Conservation (phyloP, 1,140 invertebrate genomes). For the Panagrolaimus sp. region DNA sequence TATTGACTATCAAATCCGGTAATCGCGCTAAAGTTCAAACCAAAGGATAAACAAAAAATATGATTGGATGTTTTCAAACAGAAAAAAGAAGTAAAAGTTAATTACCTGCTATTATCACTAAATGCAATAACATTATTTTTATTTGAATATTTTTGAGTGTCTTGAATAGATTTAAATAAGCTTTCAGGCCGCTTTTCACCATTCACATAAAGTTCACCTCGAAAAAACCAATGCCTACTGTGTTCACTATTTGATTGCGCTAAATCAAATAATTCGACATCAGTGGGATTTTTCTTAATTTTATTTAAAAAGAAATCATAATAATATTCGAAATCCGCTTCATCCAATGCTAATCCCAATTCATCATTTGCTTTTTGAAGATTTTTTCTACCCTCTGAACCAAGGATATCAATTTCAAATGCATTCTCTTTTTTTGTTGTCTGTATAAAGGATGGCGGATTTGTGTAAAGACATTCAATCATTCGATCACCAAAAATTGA, state of each 20-base stretch:
- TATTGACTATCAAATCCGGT: slow-evolving; percentile 70
- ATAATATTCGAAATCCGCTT: slow-evolving; percentile 62
- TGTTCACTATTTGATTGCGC: slow-evolving; percentile 82
- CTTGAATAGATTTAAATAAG: slow-evolving; percentile 83
- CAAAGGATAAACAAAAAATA: slow-evolving; percentile 55
- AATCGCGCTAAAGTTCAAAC: slow-evolving; percentile 69
- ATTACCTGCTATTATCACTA: slow-evolving; percentile 84
- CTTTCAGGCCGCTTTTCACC: slow-evolving; percentile 72
- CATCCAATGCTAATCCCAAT: slow-evolving; percentile 60
- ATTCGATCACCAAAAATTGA: slow-evolving; percentile 47
- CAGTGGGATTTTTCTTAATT: slow-evolving; percentile 77
- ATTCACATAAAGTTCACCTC: slow-evolving; percentile 80
- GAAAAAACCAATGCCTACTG: slow-evolving; percentile 65
- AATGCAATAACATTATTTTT: slow-evolving; percentile 94
- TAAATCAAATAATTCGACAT: slow-evolving; percentile 92
- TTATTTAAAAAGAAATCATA: slow-evolving; percentile 61
- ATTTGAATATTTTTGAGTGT: slow-evolving; percentile 77
- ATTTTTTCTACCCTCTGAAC: slow-evolving; percentile 25
- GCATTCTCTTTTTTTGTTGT: neutral
- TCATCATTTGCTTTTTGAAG: slow-evolving; percentile 29
- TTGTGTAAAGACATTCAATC: slow-evolving; percentile 40
- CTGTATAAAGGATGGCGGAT: slow-evolving; percentile 17
- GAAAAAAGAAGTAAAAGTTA: slow-evolving; percentile 12
- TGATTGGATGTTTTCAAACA: neutral
- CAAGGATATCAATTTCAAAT: slow-evolving; percentile 27